Evolutionary conservation across 2,113 vertebrate species (phyloP), one percentile per base, ranked within the genome.

Genomic region (Chrysochloris asiatica): DNA sequence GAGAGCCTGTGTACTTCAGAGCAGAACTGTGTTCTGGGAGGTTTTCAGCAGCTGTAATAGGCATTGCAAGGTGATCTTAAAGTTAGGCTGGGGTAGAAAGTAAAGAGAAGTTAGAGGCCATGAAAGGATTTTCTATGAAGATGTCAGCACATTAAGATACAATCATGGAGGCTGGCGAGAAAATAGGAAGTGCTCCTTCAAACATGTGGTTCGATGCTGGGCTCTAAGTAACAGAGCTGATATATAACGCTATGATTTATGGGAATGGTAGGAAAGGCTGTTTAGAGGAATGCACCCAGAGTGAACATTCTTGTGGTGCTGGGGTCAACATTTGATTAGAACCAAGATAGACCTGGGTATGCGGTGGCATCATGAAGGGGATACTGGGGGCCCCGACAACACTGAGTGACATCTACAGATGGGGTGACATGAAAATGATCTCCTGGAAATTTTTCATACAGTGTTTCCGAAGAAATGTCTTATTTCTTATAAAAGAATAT

Each of bases 341-440:
- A 56, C 12, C 0, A 24, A 52, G 50, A n/a, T 0, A 21, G 85
- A 13, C 14, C 69, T 47, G 38, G 24, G 2, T 1, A 1, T 30
- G 11, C 30, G 16, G 28, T 28, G 61, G 8, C 30, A 33, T 63
- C 30, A 33, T 14, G 1, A 33, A 13, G 30, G 61, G 11, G 61
- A 33, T 11, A n/a, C 11, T 33, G 61, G 52, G 30, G 52, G 52
- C 19, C 11, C 19, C 11, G 52, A 12, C 30, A 17, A 26, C 12
- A 10, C 8, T 33, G 30, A 30, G 61, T 63, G 61, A 17, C 30
- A 33, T 30, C 13, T 28, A 33, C 24, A 61, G 59, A 28, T 6
- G 26, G 24, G 59, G 22, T 61, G 54, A 56, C n/a, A n/a, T n/a
- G n/a, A 54, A 21, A 54, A 54, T 54, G 52, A 54, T 17, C 19